Evolutionary conservation across 2,888 invertebrate genomes (phyloP).

Genomic region (Creontiades dilutus): DNA sequence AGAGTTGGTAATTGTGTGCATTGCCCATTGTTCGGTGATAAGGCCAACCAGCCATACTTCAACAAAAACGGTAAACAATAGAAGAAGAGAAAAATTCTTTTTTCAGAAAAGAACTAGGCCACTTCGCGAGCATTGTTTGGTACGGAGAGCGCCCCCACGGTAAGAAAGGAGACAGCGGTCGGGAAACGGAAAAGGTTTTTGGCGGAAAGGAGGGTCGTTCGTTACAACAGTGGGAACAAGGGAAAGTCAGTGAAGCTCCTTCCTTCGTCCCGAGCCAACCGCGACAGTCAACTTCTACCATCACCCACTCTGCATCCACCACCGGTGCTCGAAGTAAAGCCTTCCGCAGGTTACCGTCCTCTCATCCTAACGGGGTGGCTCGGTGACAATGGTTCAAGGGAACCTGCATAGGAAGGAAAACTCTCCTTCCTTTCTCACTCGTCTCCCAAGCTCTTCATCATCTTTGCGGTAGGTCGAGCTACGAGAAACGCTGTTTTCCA

Average conservation of each 20-base stretch:
- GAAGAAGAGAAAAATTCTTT: no score
- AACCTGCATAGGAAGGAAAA: constrained; percentile 5
- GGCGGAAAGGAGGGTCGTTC: constrained; percentile 32
- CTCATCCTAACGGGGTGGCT: neutral
- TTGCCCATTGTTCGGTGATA: neutral
- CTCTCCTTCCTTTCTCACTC: neutral
- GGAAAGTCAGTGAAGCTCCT: neutral
- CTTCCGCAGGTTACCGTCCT: constrained; percentile 31
- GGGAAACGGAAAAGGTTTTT: constrained; percentile 25
- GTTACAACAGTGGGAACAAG: constrained; percentile 11
- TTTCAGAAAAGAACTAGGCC: constrained; percentile 7
- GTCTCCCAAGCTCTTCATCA: neutral
- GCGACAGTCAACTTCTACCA: neutral
- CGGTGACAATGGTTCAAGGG: neutral
- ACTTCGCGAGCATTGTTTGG: neutral
- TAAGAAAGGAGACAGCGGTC: neutral
- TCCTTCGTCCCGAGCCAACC: neutral
- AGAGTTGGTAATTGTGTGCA: neutral
- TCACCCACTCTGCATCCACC: neutral
- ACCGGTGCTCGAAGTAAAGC: neutral
- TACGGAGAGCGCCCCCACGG: neutral
- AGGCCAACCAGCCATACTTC: neutral
- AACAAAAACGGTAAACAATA: constrained; percentile 13
- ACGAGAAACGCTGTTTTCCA: neutral
- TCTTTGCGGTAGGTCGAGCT: neutral